Percentiles rank a stretch among this genome's conserved stretches.
These are phyloP conservation scores for Pegoplata infirma DNA, from an alignment of 2,888 invertebrate genomes.

Conservation along the genomic window DNA sequence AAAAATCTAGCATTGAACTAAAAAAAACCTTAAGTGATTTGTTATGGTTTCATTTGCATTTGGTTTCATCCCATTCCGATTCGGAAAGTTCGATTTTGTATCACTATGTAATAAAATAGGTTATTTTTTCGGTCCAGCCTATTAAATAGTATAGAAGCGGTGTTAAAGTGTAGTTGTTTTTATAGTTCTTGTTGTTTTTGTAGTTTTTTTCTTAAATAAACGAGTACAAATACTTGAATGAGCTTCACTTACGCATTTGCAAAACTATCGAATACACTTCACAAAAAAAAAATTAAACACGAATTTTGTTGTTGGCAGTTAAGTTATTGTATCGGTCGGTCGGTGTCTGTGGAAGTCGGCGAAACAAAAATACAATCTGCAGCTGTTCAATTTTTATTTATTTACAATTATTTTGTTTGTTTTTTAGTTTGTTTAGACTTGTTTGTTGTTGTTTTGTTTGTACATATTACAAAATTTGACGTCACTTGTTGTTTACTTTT, in stretches of 20 bases:
- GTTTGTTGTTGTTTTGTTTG: background rate
- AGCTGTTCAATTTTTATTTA: background rate
- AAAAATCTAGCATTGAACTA: no score
- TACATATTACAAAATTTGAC: conserved; percentile 45
- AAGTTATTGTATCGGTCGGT: conserved; percentile 1
- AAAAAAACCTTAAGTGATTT: no score
- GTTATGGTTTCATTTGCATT: no score
- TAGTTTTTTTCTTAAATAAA: background rate
- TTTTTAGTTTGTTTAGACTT: no score
- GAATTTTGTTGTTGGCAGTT: background rate
- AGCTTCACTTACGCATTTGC: conserved; percentile 45
- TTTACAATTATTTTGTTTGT: conserved; percentile 2
- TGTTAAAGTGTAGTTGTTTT: background rate
- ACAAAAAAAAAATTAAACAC: background rate
- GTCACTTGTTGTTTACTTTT: conserved; percentile 57
- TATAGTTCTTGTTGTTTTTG: background rate
- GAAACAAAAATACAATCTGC: background rate
- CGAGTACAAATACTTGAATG: conserved; percentile 15
- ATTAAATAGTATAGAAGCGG: no score
- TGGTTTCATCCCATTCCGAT: no score
- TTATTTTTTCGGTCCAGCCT: no score
- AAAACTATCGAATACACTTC: conserved; percentile 12
- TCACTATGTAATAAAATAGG: no score
- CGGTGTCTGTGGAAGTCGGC: background rate
- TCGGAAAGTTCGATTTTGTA: no score